These are phyloP conservation scores for Anthopleura sola DNA, from an alignment of 64 coral and sea anemone genomes.

Conservation along the genomic window DNA sequence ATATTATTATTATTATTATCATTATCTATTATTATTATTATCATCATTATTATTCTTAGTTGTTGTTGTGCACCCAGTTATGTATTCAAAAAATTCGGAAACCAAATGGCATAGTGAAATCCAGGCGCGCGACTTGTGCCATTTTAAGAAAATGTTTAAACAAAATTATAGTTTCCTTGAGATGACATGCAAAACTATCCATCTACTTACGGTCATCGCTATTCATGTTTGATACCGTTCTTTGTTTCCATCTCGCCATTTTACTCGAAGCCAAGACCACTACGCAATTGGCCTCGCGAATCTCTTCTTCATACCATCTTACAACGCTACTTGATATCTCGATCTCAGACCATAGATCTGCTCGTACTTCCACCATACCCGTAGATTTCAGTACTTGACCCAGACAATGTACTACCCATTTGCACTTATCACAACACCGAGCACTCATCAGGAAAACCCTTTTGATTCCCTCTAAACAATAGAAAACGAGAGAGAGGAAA, in stretches of 20 bases:
- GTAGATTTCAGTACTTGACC: constrained; percentile 50
- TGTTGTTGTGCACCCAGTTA: too few relatives aligned
- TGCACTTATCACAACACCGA: constrained; percentile 71
- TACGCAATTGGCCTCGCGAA: constrained; percentile 65
- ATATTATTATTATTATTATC: too few relatives aligned
- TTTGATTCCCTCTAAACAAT: constrained; percentile 18
- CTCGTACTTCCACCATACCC: constrained; percentile 44
- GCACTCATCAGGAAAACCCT: constrained; percentile 61
- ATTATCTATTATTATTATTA: too few relatives aligned
- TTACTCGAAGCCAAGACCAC: constrained; percentile 36
- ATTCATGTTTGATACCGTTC: neutral
- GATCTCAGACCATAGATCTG: constrained; percentile 59
- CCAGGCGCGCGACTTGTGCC: neutral
- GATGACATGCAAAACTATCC: neutral
- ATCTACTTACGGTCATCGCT: neutral
- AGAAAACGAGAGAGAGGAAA: neutral
- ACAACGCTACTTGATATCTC: constrained; percentile 65
- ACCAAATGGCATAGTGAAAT: too few relatives aligned
- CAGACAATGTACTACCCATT: constrained; percentile 67
- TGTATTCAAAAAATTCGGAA: too few relatives aligned
- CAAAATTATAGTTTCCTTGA: neutral
- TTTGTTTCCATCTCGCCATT: constrained; percentile 35
- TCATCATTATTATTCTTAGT: too few relatives aligned
- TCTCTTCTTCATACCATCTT: constrained; percentile 75
- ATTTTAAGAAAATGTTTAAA: too few relatives aligned